Evolutionary conservation across 2,113 vertebrate species (phyloP).

Genomic region (Syngnathus typhle): DNA sequence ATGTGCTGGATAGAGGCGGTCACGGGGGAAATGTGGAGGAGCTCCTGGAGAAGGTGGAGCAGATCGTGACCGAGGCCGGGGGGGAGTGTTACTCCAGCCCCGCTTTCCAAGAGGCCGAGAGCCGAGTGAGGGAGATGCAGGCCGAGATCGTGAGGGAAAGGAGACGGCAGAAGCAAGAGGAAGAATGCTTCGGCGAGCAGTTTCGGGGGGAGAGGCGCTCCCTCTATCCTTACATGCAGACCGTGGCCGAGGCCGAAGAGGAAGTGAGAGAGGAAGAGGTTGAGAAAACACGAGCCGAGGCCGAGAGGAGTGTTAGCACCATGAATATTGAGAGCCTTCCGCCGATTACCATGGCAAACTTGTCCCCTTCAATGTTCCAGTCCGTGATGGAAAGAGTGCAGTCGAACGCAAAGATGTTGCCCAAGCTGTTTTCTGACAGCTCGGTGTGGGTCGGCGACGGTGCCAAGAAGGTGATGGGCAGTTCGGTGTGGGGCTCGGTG

Average conservation of each 20-base stretch:
- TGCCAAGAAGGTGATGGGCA: conserved; percentile 37
- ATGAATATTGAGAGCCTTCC: conserved; percentile 43
- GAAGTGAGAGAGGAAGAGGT: conserved; percentile 51
- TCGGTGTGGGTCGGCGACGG: conserved; percentile 44
- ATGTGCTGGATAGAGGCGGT: conserved; percentile 50
- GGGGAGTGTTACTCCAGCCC: conserved; percentile 57
- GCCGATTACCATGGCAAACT: conserved; percentile 16
- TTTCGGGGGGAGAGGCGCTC: conserved; percentile 7
- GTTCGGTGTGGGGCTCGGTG: conserved; percentile 45
- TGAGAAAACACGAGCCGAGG: conserved; percentile 54
- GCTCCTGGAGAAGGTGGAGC: conserved; percentile 69
- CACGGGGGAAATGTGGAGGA: conserved; percentile 30
- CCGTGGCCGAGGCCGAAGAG: conserved; percentile 47
- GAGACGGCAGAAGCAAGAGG: conserved; percentile 12
- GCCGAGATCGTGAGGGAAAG: conserved; percentile 41
- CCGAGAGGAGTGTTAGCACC: conserved; percentile 51
- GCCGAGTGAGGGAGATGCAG: conserved; percentile 52
- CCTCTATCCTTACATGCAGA: conserved; percentile 50
- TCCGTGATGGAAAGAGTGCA: conserved; percentile 49
- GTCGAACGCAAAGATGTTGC: conserved; percentile 33
- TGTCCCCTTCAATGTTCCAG: conserved; percentile 47
- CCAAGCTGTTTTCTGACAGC: conserved; percentile 43
- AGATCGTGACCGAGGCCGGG: conserved; percentile 59
- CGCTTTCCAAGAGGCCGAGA: conserved; percentile 58
- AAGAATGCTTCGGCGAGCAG: conserved; percentile 2